Conservation (phyloP, 2,113 vertebrate species). For the Lipophrys pholis region DNA sequence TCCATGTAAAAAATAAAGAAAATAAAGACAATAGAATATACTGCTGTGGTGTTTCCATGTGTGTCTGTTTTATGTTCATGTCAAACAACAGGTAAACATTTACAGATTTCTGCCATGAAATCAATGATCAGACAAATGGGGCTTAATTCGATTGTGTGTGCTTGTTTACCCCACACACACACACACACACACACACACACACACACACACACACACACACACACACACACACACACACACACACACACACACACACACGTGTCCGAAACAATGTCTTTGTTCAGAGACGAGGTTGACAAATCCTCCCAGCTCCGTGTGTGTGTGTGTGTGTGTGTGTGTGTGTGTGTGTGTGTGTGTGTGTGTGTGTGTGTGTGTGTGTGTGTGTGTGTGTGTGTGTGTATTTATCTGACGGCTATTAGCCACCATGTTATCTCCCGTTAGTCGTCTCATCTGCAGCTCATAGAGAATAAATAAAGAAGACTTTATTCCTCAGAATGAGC, state of each 20-base stretch:
- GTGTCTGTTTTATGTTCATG: no score
- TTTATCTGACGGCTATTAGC: conserved; percentile 41
- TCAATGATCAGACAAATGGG: conserved; percentile 4
- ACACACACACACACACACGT: conserved; percentile 15
- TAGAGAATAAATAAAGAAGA: conserved; percentile 78
- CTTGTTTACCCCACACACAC: not conserved
- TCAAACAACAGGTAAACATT: not conserved
- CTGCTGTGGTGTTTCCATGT: no score
- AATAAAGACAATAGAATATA: no score
- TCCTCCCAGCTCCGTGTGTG: conserved; percentile 1
- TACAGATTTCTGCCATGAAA: not conserved
- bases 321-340: not conserved
- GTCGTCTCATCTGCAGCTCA: conserved; percentile 70
- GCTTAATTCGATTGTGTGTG: conserved; percentile 7
- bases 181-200: no score
- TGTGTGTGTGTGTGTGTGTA: not conserved
- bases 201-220: no score
- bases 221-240: not conserved
- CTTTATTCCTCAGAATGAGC: conserved; percentile 63
- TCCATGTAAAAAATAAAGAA: no score
- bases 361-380: not conserved
- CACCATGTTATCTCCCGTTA: conserved; percentile 67
- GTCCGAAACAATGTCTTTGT: conserved; percentile 12
- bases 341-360: conserved; percentile 15
- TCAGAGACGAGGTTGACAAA: conserved; percentile 12